Evolutionary conservation across 2,113 vertebrate genomes (phyloP).

Genomic region (Stercorarius parasiticus): DNA sequence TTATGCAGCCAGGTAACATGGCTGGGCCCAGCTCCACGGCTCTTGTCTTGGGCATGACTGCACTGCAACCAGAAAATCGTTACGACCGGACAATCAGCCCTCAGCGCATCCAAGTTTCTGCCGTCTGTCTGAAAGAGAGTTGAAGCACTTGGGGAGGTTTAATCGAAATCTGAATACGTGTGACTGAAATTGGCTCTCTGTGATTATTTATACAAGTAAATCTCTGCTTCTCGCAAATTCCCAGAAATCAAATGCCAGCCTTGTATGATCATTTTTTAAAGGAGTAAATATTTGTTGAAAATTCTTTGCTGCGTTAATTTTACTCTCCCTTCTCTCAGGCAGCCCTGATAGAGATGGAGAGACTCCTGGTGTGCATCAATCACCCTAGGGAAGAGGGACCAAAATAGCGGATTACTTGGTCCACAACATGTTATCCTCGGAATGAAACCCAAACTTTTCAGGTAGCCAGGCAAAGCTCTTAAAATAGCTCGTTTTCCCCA

Average conservation of each 20-base stretch:
- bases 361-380: not conserved
- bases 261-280: conserved; percentile 1
- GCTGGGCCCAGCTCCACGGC: not conserved
- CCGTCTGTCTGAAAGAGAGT: not conserved
- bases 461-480: not conserved
- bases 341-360: not conserved
- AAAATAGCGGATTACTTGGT: not conserved
- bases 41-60: not conserved
- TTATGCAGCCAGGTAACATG: not conserved
- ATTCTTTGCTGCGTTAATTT: conserved; percentile 45
- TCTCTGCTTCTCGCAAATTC: conserved; percentile 31
- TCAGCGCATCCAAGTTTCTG: not conserved
- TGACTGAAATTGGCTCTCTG: conserved; percentile 36
- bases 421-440: not conserved
- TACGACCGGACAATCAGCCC: not conserved
- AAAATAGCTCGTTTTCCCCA: not conserved
- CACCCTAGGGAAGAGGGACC: not conserved
- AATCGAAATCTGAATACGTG: conserved; percentile 58
- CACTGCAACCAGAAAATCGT: conserved; percentile 1
- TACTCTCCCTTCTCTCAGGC: not conserved
- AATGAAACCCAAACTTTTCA: not conserved
- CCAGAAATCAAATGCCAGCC: conserved; percentile 51
- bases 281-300: conserved; percentile 56
- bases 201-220: conserved; percentile 62
- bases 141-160: not conserved